A percentile compares a stretch with the other conserved stretches of the same genome.
Conservation (phyloP, 2,797 vertebrate species). For the Zalophus californianus region DNA sequence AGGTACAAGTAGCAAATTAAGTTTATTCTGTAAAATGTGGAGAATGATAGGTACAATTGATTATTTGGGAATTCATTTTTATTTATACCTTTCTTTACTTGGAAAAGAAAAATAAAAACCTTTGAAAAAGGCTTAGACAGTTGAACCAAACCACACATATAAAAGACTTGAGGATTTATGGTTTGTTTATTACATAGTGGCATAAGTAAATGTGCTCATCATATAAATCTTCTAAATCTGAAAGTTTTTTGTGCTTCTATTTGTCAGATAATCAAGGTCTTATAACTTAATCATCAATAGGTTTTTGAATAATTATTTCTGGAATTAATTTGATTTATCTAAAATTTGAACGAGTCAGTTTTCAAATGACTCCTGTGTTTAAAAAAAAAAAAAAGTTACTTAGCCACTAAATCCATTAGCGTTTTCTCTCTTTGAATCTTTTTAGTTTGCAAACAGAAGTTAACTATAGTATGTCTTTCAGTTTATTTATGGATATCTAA, state of each 20-base stretch:
- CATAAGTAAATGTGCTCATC: not conserved
- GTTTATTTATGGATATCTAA: constrained; percentile 18
- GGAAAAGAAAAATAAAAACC: not conserved
- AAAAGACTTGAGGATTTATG: not conserved
- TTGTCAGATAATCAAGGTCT: not conserved
- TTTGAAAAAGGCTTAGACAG: not conserved
- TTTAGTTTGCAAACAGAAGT: constrained; percentile 38
- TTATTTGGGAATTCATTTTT: constrained; percentile 39
- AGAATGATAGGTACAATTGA: not conserved
- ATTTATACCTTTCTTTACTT: constrained; percentile 18
- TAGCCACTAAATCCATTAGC: not conserved
- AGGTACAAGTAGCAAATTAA: constrained; percentile 84
- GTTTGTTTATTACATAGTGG: constrained; percentile 30
- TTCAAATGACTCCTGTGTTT: constrained; percentile 5
- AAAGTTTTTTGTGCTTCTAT: not conserved
- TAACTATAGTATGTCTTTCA: not conserved
- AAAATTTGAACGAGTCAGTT: constrained; percentile 22
- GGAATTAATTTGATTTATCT: constrained; percentile 41
- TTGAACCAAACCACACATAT: not conserved
- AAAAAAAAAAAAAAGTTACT: not conserved
- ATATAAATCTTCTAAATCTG: constrained; percentile 36
- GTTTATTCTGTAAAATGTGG: constrained; percentile 24
- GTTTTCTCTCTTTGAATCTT: constrained; percentile 34
- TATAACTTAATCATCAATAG: not conserved
- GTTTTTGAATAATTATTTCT: constrained; percentile 45